Evolutionary conservation across 2,888 invertebrate genomes (phyloP).

Genomic region (Xylophagus ater): DNA sequence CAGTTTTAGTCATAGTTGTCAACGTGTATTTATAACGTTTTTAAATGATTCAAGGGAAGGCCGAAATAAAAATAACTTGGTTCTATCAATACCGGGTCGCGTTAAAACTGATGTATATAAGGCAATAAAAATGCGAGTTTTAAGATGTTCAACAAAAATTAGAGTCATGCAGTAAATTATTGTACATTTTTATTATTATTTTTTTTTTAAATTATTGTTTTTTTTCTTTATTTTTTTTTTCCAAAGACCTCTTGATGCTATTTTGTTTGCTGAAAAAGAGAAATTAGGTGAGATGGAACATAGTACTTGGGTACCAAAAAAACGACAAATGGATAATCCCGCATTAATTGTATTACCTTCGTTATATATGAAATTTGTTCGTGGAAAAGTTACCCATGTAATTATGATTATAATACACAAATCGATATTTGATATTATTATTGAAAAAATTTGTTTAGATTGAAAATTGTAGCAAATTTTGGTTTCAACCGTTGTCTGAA

Average conservation of each 20-base stretch:
- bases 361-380: conserved; percentile 42
- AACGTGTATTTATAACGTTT: conserved; percentile 60
- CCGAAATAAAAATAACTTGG: conserved; percentile 21
- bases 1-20: conserved; percentile 39
- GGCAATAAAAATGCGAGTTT: conserved; percentile 55
- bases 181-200: background rate
- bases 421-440: conserved; percentile 5
- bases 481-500: conserved; percentile 30
- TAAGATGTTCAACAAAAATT: conserved; percentile 29
- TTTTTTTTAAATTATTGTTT: background rate
- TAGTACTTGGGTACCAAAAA: conserved; percentile 26
- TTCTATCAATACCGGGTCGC: conserved; percentile 47
- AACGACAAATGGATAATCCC: conserved; percentile 30
- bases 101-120: conserved; percentile 60
- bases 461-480: conserved; percentile 33
- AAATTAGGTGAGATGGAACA: conserved; percentile 27
- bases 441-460: conserved; percentile 21
- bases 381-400: conserved; percentile 46
- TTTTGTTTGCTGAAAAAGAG: conserved; percentile 38
- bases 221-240: conserved; percentile 12
- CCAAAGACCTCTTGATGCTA: conserved; percentile 42
- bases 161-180: conserved; percentile 33
- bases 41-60: conserved; percentile 34
- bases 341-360: conserved; percentile 49
- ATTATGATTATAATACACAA: conserved; percentile 18